A percentile compares a stretch with the other conserved stretches of the same genome.
Conservation (phyloP, 2,797 vertebrate genomes). For the Ctenopoma multispine region DNA sequence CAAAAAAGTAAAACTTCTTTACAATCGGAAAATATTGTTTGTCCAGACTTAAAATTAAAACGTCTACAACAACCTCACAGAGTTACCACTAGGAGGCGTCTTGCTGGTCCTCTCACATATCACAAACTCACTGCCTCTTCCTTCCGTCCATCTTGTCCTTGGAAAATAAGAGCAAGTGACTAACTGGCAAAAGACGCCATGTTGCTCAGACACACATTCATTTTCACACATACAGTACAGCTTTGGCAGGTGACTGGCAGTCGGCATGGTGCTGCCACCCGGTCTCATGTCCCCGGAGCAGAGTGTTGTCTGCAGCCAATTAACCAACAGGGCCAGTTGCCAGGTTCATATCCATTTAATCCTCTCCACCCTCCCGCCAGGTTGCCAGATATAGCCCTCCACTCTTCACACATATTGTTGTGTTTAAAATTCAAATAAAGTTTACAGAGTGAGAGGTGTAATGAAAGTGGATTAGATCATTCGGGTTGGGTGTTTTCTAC, state of each 20-base stretch:
- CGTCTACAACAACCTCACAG: constrained; percentile 9
- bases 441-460: constrained; percentile 31
- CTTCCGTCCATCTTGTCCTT: constrained; percentile 56
- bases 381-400: constrained; percentile 58
- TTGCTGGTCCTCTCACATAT: constrained; percentile 17
- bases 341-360: constrained; percentile 57
- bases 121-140: constrained; percentile 21
- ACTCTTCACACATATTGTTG: constrained; percentile 13
- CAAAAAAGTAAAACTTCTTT: neutral
- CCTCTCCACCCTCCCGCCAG: constrained; percentile 25
- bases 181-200: constrained; percentile 32
- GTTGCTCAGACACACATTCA: constrained; percentile 11
- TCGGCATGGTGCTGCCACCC: constrained; percentile 36
- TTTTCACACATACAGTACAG: constrained; percentile 10
- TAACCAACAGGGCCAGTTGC: constrained; percentile 63
- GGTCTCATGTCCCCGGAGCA: constrained; percentile 43
- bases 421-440: neutral
- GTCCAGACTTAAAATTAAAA: neutral
- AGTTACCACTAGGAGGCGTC: constrained; percentile 38
- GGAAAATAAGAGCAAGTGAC: constrained; percentile 30
- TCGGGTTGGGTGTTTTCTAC: neutral
- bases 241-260: constrained; percentile 54
- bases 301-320: constrained; percentile 64
- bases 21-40: neutral
- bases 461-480: constrained; percentile 16